Base-by-base conservation (phyloP, 2,113 vertebrate genomes). In the Ceuthmochares aereus region DNA sequence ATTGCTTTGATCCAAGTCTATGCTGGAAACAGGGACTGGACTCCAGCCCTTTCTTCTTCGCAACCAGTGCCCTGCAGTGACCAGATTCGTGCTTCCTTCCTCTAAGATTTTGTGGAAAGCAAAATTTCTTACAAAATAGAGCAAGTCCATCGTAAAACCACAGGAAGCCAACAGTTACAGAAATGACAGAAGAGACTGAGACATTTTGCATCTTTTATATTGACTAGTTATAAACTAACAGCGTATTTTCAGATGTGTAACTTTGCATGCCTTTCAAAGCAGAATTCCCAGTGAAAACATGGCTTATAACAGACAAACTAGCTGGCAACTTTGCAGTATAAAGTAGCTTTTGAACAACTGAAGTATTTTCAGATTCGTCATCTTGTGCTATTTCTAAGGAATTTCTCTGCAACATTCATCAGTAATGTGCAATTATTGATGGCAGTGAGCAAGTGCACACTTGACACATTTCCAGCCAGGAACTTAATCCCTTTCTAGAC, bases 401-500 rank as follows among this genome's bases (percentile, higher is more conserved):
- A 49, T 80, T 88, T 80, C 86, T 52, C 93, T 78, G 72, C 79
- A 49, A 16, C 4, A 26, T 49, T 84, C 60, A 91, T 80, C 75
- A 84, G 76, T 3, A 37, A 95, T 63, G 59, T 36, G 60, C 72
- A 58, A 40, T 91, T 49, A 49, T 55, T 17, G 72, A 52, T n/a
- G 29, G 74, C 5, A 69, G 56, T 5, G 20, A 93, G 70, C 67
- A 89, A 85, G 64, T 34, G 63, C 30, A 34, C 51, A 54, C 68
- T 67, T 86, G 72, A 91, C 74, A 64, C 16, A 40, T 70, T 73
- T 81, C 79, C 87, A 93, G 85, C 30, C 78, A 94, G 83, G 95
- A 84, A 87, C 15, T 20, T 79, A 90, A 94, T 83, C 69, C 52
- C 60, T 66, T 92, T 80, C 72, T 92, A 85, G 92, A 94, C 1